These are phyloP conservation scores for Crocodylus rhombifer DNA, from an alignment of 2,797 vertebrate genomes.

Conservation along the genomic window DNA sequence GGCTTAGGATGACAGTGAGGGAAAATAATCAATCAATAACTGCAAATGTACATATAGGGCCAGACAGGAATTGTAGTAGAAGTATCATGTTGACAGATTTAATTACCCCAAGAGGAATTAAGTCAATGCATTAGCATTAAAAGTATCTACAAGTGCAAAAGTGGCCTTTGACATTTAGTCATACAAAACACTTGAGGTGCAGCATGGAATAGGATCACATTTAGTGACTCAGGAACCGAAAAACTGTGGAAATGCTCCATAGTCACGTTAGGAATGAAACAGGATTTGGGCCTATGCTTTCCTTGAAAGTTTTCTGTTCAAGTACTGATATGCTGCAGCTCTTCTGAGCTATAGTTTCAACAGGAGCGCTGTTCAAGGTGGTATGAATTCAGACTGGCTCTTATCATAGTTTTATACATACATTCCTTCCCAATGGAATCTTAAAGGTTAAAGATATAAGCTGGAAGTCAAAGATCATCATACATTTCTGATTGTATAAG, in stretches of 20 bases:
- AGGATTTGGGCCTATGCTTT: background rate
- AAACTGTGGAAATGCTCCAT: too few species aligned
- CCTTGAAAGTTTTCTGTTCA: background rate
- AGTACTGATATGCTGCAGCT: background rate
- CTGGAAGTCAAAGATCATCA: conserved; percentile 13
- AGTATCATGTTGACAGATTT: background rate
- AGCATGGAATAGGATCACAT: too few species aligned
- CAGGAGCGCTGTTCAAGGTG: background rate
- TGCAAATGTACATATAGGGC: too few species aligned
- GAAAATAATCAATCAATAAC: background rate
- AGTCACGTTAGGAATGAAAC: too few species aligned
- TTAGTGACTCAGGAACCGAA: too few species aligned
- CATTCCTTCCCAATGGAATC: background rate
- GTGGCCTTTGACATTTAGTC: too few species aligned
- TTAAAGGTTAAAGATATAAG: conserved; percentile 22
- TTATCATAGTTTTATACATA: background rate
- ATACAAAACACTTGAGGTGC: too few species aligned
- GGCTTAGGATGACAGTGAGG: background rate
- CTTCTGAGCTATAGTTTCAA: background rate
- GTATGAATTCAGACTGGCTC: background rate
- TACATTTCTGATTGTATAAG: background rate
- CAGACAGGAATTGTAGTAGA: background rate
- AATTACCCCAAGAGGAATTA: background rate
- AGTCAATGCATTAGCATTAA: background rate
- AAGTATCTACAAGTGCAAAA: background rate